These are phyloP conservation scores for Sinonovacula constricta DNA, from an alignment of 1,140 invertebrate species.

Conservation along the genomic window DNA sequence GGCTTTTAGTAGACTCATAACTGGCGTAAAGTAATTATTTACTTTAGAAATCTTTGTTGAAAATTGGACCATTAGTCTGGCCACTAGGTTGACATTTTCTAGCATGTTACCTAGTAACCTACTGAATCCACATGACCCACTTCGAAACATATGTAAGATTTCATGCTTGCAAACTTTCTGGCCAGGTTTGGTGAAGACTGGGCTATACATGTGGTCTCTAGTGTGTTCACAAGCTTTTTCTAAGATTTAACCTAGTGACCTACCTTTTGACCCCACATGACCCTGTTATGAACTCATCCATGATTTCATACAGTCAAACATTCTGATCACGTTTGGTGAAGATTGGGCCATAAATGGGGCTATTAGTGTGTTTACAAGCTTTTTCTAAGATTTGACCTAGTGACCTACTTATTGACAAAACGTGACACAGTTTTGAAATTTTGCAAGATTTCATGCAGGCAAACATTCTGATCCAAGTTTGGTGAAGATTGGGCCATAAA, in stretches of 20 bases:
- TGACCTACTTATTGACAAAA: neutral
- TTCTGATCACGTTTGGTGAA: neutral
- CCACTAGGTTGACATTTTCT: no score
- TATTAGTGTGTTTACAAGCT: neutral
- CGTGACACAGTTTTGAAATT: neutral
- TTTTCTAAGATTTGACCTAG: neutral
- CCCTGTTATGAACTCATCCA: neutral
- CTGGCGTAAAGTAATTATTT: no score
- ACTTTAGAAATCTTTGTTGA: no score
- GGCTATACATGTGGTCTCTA: neutral
- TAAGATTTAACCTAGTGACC: neutral
- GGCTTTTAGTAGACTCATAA: no score
- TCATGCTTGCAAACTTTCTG: neutral
- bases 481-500: neutral
- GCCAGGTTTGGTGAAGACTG: neutral
- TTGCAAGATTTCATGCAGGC: neutral
- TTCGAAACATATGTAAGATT: neutral
- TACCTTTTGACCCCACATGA: neutral
- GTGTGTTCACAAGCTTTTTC: neutral
- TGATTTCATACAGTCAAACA: no score
- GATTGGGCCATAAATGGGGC: neutral
- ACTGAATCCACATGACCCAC: no score
- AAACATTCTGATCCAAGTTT: neutral
- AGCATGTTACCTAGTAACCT: no score
- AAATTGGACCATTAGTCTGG: no score